Base-by-base conservation (phyloP, 2,113 vertebrate genomes). In the Terrapene triunguis region DNA sequence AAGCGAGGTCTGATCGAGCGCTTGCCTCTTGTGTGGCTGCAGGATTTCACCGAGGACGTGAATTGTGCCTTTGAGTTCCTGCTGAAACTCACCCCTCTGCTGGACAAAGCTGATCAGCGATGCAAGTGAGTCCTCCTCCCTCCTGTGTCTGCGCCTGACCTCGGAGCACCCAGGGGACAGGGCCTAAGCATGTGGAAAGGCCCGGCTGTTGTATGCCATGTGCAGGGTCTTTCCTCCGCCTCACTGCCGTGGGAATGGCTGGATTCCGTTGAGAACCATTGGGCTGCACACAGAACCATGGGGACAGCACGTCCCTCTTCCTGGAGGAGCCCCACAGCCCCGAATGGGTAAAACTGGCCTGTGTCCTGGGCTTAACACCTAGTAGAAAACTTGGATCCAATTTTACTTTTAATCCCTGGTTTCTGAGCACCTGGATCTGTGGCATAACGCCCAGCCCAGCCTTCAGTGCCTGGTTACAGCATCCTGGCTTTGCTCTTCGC, bases 1-100 rank as follows among this genome's bases (percentile, higher is more conserved):
- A 78, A 47, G 25, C 13, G 19, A 47, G 25, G 42, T 27, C 42
- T 78, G 74, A 78, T 8, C 87, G 87, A 59, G 59, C 2, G 38
- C 84, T 84, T 80, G 85, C 42, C 86, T 96, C 81, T 93, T 93
- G 86, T 95, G 48, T 12, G 1, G 0, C 90, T 1, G 19, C 94
- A 99, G 99, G 99, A 99, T 95, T 99, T 99, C 93, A 99, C 98
- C 6, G 99, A 99, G 32, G 99, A 99, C 1, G 99, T 99, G 89
- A 99, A 99, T 74, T 97, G 98, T 82, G 99, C 99, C 55, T 99
- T 99, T 8, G 99, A 99, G 94, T 99, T 98, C 96, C 98, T 99
- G 87, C 98, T 99, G 88, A 99, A 99, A 95, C 98, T 99, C 87
- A 99, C 99, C 0, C 99, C 99, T 2, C 98, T 99, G 92, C 96